A percentile compares a stretch with the other conserved stretches of the same genome.
Evolutionary conservation across 2,888 invertebrate genomes (phyloP).

Genomic region (Agonopterix subpropinquella): DNA sequence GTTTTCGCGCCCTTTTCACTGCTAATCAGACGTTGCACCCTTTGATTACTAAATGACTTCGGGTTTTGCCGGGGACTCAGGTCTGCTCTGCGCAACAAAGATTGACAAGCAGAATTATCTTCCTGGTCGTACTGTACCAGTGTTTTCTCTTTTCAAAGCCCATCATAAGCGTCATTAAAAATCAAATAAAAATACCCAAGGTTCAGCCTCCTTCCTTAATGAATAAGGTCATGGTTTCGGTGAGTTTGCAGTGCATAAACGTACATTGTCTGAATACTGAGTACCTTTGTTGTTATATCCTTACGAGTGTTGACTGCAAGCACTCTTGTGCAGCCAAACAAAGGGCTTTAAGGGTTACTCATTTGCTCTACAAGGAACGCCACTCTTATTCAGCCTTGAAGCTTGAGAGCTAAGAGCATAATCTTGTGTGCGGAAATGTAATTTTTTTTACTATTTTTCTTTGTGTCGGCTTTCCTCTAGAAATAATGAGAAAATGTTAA

Average conservation of each 20-base stretch:
- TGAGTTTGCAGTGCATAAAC: constrained; percentile 30
- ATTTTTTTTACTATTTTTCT: constrained; percentile 8
- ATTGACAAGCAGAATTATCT: too few relatives aligned
- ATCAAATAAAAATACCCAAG: background rate
- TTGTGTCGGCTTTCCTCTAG: background rate
- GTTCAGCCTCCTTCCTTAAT: constrained; percentile 12
- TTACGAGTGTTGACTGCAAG: constrained; percentile 19
- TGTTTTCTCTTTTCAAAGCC: too few relatives aligned
- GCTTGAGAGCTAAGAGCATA: constrained; percentile 17
- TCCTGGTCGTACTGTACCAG: too few relatives aligned
- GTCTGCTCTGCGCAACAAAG: too few relatives aligned
- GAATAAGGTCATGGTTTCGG: constrained; percentile 34
- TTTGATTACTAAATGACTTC: too few relatives aligned
- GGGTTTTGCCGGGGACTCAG: too few relatives aligned
- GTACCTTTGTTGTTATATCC: constrained; percentile 30
- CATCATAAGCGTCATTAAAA: too few relatives aligned
- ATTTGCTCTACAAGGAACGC: constrained; percentile 45
- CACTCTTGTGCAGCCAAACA: constrained; percentile 13
- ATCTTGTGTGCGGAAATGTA: constrained; percentile 21
- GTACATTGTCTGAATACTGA: constrained; percentile 27
- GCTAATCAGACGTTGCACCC: too few relatives aligned
- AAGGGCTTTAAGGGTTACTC: constrained; percentile 36
- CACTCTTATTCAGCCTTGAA: constrained; percentile 46
- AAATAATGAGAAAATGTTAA: background rate
- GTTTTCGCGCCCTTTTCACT: too few relatives aligned